Percentiles rank a stretch among this genome's conserved stretches.
phyloP scores from a whole-genome alignment of 2,797 vertebrate genomes.

The Oreonectes daqikongensis region DNA sequence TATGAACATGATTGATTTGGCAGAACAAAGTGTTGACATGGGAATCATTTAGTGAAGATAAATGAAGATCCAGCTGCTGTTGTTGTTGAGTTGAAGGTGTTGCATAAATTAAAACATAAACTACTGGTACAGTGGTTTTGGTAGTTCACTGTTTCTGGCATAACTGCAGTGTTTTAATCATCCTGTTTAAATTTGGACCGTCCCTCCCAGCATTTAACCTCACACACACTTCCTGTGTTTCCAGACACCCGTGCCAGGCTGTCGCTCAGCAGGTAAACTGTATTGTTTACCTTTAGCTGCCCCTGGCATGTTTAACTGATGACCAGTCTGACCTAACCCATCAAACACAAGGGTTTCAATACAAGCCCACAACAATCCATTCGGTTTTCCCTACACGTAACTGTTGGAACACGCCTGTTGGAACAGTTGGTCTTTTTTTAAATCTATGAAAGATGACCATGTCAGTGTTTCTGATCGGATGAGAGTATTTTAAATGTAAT shows the following conservation, averaged over 20 bases:
- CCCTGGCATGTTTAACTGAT: slow-evolving; percentile 45
- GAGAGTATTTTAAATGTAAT: background rate
- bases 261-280: slow-evolving; percentile 49
- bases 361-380: background rate
- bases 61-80: background rate
- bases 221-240: slow-evolving; percentile 54
- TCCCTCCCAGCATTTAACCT: slow-evolving; percentile 42
- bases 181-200: slow-evolving; percentile 14
- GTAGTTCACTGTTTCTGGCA: background rate
- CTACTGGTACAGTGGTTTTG: background rate
- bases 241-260: slow-evolving; percentile 44
- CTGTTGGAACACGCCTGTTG: too few relatives aligned
- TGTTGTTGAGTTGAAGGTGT: background rate
- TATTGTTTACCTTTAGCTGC: slow-evolving; percentile 52
- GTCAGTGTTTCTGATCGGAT: background rate
- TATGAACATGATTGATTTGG: background rate
- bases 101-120: background rate
- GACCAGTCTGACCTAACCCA: slow-evolving; percentile 17
- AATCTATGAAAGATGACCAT: background rate
- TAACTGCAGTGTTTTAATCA: slow-evolving; percentile 2
- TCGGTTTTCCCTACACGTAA: background rate
- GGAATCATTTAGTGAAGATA: background rate
- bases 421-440: slow-evolving; percentile 1
- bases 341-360: slow-evolving; percentile 29
- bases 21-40: background rate